These are phyloP conservation scores for Dufourea novaeangliae DNA, from an alignment of 1,140 invertebrate species.

Conservation along the genomic window DNA sequence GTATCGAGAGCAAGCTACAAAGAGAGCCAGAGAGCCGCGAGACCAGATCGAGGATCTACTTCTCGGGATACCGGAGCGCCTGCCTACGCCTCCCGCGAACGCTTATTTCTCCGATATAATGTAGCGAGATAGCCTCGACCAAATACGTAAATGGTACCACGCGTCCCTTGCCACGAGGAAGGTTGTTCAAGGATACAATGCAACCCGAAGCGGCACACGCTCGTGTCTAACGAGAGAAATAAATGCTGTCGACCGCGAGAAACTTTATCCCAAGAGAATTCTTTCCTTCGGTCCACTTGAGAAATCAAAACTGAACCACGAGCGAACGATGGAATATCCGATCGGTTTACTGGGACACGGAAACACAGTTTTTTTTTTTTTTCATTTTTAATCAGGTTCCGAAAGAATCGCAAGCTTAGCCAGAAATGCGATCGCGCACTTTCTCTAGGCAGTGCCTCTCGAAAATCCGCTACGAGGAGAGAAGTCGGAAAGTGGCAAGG, in stretches of 20 bases:
- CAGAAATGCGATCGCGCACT: slow-evolving; percentile 27
- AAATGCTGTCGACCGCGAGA: no score
- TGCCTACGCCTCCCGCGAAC: slow-evolving; percentile 40
- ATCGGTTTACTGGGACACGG: no score
- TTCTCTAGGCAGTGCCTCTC: slow-evolving; percentile 48
- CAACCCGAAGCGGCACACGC: background rate
- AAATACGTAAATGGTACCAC: slow-evolving; percentile 42
- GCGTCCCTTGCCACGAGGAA: slow-evolving; percentile 15
- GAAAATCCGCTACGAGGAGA: slow-evolving; percentile 47
- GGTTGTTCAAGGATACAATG: slow-evolving; percentile 27
- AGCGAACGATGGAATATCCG: no score
- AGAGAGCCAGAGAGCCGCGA: slow-evolving; percentile 33
- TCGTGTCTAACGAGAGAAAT: slow-evolving; percentile 14
- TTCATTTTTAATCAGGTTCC: slow-evolving; percentile 3
- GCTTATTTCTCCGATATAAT: slow-evolving; percentile 62
- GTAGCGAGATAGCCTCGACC: slow-evolving; percentile 30
- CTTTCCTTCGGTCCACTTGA: no score
- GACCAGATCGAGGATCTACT: slow-evolving; percentile 64
- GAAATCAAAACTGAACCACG: no score
- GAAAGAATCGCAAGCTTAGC: slow-evolving; percentile 25
- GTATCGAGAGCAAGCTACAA: slow-evolving; percentile 10
- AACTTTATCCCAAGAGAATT: no score
- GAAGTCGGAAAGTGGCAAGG: slow-evolving; percentile 49
- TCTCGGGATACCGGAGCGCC: slow-evolving; percentile 40
- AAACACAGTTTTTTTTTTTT: no score